phyloP scores from a whole-genome alignment of 2,888 invertebrate species.

The Eupithecia abbreviata region DNA sequence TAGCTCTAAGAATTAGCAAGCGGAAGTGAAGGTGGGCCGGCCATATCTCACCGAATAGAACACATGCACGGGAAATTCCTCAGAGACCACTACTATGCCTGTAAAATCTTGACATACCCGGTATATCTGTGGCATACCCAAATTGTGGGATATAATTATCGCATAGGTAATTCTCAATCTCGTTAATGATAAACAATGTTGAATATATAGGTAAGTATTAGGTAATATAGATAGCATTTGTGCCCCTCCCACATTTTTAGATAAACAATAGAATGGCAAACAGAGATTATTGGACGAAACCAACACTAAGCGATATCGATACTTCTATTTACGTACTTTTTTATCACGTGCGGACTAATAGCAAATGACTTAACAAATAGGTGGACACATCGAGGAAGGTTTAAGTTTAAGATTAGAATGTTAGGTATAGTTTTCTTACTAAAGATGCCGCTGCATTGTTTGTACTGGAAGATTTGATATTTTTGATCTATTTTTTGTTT shows the following conservation, averaged over 20 bases:
- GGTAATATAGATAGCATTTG: not conserved
- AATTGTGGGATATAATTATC: not conserved
- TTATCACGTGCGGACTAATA: slow-evolving; percentile 52
- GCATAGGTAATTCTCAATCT: not conserved
- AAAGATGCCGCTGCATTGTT: not conserved
- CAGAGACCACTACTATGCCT: not conserved
- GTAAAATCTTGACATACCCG: too few species aligned
- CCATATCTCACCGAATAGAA: too few species aligned
- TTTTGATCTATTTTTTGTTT: not conserved
- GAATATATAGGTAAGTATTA: not conserved
- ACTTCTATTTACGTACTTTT: slow-evolving; percentile 55
- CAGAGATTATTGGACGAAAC: slow-evolving; percentile 56
- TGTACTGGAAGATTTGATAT: not conserved
- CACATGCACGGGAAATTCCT: not conserved
- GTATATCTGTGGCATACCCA: too few species aligned
- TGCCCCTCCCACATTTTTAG: slow-evolving; percentile 49
- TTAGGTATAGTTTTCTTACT: not conserved
- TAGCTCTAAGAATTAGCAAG: too few species aligned
- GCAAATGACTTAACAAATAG: slow-evolving; percentile 45
- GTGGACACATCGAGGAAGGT: not conserved
- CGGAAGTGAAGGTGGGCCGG: too few species aligned
- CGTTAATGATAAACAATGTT: not conserved
- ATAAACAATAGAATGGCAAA: slow-evolving; percentile 63
- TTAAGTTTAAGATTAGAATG: not conserved
- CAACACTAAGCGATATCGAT: slow-evolving; percentile 57